Percentiles rank a stretch among this genome's conserved stretches.
These are phyloP conservation scores for Drosophila kepulauana DNA, from an alignment of 1,140 invertebrate genomes.

Conservation along the genomic window DNA sequence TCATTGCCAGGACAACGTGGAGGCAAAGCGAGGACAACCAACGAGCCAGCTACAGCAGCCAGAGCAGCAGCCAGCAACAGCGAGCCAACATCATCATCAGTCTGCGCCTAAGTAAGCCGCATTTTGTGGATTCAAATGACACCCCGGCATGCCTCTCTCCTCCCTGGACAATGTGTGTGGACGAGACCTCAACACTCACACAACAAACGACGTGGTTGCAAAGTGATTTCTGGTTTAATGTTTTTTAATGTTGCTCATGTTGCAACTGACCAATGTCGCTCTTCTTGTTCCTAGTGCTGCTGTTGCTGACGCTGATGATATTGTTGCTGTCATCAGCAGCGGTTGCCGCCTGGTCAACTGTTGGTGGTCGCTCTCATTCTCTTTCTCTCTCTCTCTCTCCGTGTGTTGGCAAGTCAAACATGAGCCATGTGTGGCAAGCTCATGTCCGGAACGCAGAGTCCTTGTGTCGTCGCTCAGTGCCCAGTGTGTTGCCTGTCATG, in stretches of 20 bases:
- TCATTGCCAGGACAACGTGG: conserved; percentile 73
- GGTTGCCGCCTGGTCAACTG: conserved; percentile 73
- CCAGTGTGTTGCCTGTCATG: conserved; percentile 42
- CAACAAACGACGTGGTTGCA: conserved; percentile 81
- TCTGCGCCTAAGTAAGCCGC: conserved; percentile 74
- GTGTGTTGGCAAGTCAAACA: conserved; percentile 67
- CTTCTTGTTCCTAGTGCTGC: conserved; percentile 20
- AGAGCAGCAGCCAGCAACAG: conserved; percentile 24
- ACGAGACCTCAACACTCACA: conserved; percentile 38
- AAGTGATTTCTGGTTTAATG: conserved; percentile 83
- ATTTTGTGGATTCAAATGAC: conserved; percentile 79
- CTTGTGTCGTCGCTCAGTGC: conserved; percentile 1
- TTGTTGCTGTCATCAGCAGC: conserved; percentile 82
- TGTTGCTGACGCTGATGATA: conserved; percentile 74
- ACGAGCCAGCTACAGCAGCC: conserved; percentile 3
- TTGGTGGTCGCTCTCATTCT: conserved; percentile 43
- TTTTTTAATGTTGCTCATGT: conserved; percentile 82
- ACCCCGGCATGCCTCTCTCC: conserved; percentile 15
- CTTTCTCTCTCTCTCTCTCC: conserved; percentile 12
- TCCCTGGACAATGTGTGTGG: neutral
- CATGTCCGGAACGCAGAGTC: conserved; percentile 42
- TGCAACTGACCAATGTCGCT: conserved; percentile 54
- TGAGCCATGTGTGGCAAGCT: conserved; percentile 50
- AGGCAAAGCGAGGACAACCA: neutral
- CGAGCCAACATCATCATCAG: conserved; percentile 71